Evolutionary conservation across 2,113 vertebrate genomes (phyloP).

Genomic region (Vombatus ursinus): DNA sequence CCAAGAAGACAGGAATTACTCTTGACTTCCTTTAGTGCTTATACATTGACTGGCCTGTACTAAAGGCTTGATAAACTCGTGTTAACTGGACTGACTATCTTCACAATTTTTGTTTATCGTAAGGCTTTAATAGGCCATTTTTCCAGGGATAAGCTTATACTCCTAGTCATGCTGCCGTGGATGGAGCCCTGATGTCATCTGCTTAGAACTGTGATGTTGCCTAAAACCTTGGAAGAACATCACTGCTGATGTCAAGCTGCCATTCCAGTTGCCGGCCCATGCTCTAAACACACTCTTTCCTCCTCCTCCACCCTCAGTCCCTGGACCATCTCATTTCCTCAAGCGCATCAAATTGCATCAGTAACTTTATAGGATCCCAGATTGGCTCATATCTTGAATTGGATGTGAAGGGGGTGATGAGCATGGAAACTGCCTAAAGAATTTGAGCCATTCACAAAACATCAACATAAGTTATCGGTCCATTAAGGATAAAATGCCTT

Average conservation of each 20-base stretch:
- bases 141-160: background rate
- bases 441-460: background rate
- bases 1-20: background rate
- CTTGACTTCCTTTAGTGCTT: background rate
- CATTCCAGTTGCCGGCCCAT: background rate
- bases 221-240: background rate
- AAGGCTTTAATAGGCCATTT: too few species aligned
- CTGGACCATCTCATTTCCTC: background rate
- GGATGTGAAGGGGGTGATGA: background rate
- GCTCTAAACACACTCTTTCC: background rate
- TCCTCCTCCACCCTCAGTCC: background rate
- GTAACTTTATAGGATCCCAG: background rate
- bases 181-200: background rate
- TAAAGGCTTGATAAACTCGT: background rate
- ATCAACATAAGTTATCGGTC: background rate
- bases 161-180: background rate
- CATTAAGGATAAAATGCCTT: background rate
- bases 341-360: background rate
- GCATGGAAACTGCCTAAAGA: background rate
- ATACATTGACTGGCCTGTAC: background rate
- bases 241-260: background rate
- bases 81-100: background rate
- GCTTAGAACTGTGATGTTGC: background rate
- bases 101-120: background rate
- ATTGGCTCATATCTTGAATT: background rate